phyloP scores from a whole-genome alignment of 1,140 invertebrate species.

The Sycophaga agraensis region DNA sequence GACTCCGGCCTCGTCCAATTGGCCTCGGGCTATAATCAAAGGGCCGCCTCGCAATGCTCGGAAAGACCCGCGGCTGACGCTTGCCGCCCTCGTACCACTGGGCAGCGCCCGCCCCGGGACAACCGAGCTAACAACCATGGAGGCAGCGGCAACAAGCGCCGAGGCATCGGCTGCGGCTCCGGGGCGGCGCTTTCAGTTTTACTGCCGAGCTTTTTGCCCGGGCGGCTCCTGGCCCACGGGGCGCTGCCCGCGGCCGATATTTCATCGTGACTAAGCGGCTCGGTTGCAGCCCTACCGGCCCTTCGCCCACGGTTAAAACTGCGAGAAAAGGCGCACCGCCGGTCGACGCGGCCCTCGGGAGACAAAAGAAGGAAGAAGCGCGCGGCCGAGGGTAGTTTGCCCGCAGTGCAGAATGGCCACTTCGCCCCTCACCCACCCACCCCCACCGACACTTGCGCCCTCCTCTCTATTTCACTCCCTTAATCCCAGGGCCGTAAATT shows the following conservation, averaged over 20 bases:
- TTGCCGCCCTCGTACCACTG: too few relatives aligned
- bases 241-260: slow-evolving; percentile 41
- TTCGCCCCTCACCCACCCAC: slow-evolving; percentile 46
- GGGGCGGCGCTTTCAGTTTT: too few relatives aligned
- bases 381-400: slow-evolving; percentile 32
- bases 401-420: slow-evolving; percentile 48
- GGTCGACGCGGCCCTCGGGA: not conserved
- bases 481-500: slow-evolving; percentile 49
- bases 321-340: not conserved
- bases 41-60: too few relatives aligned
- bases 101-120: too few relatives aligned
- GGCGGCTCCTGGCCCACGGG: slow-evolving; percentile 26
- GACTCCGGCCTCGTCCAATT: too few relatives aligned
- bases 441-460: too few relatives aligned
- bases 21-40: too few relatives aligned
- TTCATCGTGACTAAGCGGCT: slow-evolving; percentile 38
- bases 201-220: slow-evolving; percentile 43
- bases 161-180: not conserved
- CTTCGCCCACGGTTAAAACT: slow-evolving; percentile 43
- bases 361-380: not conserved
- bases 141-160: not conserved
- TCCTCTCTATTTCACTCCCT: slow-evolving; percentile 40
- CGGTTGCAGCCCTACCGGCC: slow-evolving; percentile 23
- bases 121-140: not conserved
- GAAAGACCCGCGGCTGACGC: too few relatives aligned